A percentile compares a stretch with the other conserved stretches of the same genome.
These are phyloP conservation scores for Ptychoptera contaminata DNA, from an alignment of 2,888 invertebrate species.

Conservation along the genomic window DNA sequence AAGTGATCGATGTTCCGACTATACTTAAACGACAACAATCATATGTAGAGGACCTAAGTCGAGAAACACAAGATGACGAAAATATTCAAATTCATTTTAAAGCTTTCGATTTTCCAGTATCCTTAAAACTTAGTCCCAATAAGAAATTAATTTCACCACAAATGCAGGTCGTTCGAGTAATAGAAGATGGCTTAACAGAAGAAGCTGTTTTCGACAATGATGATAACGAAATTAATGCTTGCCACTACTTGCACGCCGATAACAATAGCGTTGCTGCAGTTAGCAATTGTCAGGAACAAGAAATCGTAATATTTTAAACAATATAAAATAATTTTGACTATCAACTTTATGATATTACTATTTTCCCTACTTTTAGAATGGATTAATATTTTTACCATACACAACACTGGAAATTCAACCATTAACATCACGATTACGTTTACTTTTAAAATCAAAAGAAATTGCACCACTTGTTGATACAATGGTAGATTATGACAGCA, in stretches of 20 bases:
- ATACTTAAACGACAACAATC: neutral
- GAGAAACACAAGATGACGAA: neutral
- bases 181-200: constrained; percentile 23
- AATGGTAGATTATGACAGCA: neutral
- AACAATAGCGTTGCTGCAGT: constrained; percentile 44
- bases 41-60: neutral
- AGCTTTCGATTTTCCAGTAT: constrained; percentile 34
- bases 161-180: constrained; percentile 42
- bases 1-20: neutral
- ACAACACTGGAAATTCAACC: constrained; percentile 55
- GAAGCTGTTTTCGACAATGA: constrained; percentile 26
- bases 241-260: constrained; percentile 49
- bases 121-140: constrained; percentile 46
- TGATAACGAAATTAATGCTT: constrained; percentile 31
- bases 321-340: neutral
- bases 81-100: neutral
- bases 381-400: constrained; percentile 49
- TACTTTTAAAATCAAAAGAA: constrained; percentile 18
- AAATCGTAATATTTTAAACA: constrained; percentile 36
- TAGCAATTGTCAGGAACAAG: constrained; percentile 45
- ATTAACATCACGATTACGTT: constrained; percentile 31
- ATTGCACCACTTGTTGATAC: neutral
- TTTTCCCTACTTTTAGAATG: constrained; percentile 36
- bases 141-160: constrained; percentile 40
- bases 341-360: neutral